Evolutionary conservation across 1,140 invertebrate species (phyloP), one percentile per base, ranked within the genome.

Genomic region (Sipha flava): DNA sequence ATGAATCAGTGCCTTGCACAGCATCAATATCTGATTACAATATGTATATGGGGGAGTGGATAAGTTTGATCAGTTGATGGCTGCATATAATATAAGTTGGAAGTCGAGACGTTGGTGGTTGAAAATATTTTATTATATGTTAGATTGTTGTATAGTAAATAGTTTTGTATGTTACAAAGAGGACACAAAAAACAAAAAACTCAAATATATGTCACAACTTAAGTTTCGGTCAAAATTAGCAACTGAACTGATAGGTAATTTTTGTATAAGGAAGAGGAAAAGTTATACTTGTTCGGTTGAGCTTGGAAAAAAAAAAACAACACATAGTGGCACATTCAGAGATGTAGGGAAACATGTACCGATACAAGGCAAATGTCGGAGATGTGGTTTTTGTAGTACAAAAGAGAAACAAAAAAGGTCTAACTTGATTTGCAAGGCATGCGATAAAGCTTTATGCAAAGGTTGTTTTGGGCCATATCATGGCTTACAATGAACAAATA

Each of bases 121-220:
- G 12, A 81, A 79, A 80, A 66, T 80, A 16, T 80, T 80, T 80
- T 80, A 77, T 43, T 82, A 81, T 73, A 26, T 79, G 26, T 31
- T 82, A 34, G 80, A 82, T 31, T 80, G 64, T 68, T 73, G 54
- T 31, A 70, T 81, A 37, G 80, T 82, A 23, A 82, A 82, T 49
- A 79, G 80, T 47, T 80, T 59, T 54, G 57, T 81, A 18, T 31
- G 54, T 29, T 79, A 81, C 52, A 64, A 79, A 49, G 49, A 49
- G 29, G 68, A 75, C 21, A 43, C 26, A 14, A 68, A 81, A 75
- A 40, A 57, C 14, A 59, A 66, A 79, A 31, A 64, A 4, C n/a
- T 34, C n/a, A 64, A 64, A 64, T 40, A 40, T 40, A 21, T 21
- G 62, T 64, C 18, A 37, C 31, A 64, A 64, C 31, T 40, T 9